phyloP scores from a whole-genome alignment of 53 echinoderm and acorn worm species.

The Paracentrotus lividus region DNA sequence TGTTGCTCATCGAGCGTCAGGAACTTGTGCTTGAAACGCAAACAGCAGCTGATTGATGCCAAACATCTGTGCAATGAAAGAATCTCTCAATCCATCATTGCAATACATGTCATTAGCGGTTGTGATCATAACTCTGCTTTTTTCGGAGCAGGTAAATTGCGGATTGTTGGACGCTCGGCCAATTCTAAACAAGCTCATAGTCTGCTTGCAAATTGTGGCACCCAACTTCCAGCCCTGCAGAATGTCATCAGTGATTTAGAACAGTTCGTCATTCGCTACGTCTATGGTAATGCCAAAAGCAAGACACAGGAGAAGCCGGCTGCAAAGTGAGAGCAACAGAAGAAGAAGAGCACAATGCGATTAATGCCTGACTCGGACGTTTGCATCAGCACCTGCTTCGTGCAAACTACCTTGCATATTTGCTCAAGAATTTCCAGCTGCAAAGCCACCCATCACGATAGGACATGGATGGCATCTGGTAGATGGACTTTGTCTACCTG shows the following conservation, averaged over 20 bases:
- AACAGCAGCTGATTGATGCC: slow-evolving; percentile 67
- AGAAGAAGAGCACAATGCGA: slow-evolving; percentile 68
- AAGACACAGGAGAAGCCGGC: slow-evolving; percentile 50
- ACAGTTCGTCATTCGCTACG: slow-evolving; percentile 68
- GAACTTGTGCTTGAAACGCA: slow-evolving; percentile 72
- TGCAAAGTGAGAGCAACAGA: slow-evolving; percentile 68
- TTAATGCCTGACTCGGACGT: slow-evolving; percentile 73
- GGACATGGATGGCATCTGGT: too few species aligned
- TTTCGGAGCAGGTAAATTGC: slow-evolving; percentile 70
- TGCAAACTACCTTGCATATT: slow-evolving; percentile 76
- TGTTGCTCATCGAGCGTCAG: slow-evolving; percentile 75
- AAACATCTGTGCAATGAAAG: slow-evolving; percentile 74
- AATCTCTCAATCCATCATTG: slow-evolving; percentile 44
- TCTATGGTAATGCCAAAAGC: slow-evolving; percentile 64
- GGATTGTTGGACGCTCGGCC: slow-evolving; percentile 49
- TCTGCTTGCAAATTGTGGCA: neutral
- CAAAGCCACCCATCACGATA: slow-evolving; percentile 74
- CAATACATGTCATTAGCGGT: slow-evolving; percentile 77
- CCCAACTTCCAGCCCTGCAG: slow-evolving; percentile 24
- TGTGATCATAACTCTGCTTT: slow-evolving; percentile 80
- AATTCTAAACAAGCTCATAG: slow-evolving; percentile 61
- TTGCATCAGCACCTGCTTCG: slow-evolving; percentile 72
- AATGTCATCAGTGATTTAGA: slow-evolving; percentile 68
- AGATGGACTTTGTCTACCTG: too few species aligned
- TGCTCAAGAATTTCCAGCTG: too few species aligned